Conservation (phyloP, 1,140 invertebrate species). For the Drosophila pectinifera region DNA sequence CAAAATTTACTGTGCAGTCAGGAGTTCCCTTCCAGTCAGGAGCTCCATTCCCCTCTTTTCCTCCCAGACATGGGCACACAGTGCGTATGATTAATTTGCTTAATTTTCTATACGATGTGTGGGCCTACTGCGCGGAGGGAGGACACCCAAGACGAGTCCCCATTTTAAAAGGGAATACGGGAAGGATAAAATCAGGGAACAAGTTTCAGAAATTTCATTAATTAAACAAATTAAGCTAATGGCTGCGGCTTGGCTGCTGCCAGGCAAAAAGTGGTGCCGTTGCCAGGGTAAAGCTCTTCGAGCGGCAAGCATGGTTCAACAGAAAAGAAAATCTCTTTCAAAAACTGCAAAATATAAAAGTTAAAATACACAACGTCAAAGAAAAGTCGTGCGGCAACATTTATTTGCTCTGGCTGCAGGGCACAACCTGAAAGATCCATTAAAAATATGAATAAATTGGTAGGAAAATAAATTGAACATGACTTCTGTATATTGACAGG, state of each 20-base stretch:
- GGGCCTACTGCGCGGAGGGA: not conserved
- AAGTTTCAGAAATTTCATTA: slow-evolving; percentile 59
- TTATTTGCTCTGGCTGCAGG: slow-evolving; percentile 30
- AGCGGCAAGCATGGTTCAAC: slow-evolving; percentile 14
- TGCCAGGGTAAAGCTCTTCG: slow-evolving; percentile 27
- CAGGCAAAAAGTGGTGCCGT: slow-evolving; percentile 39
- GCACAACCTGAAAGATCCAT: slow-evolving; percentile 20
- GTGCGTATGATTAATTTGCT: slow-evolving; percentile 79
- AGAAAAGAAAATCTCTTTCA: slow-evolving; percentile 33
- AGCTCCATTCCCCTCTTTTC: too few relatives aligned
- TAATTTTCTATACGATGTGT: slow-evolving; percentile 46
- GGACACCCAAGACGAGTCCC: slow-evolving; percentile 16
- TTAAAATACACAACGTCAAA: slow-evolving; percentile 11
- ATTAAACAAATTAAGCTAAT: slow-evolving; percentile 64
- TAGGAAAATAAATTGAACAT: slow-evolving; percentile 39
- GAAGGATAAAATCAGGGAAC: slow-evolving; percentile 41
- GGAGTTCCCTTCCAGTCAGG: slow-evolving; percentile 8
- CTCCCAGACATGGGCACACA: slow-evolving; percentile 25
- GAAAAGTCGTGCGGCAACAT: slow-evolving; percentile 28
- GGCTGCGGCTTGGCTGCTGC: slow-evolving; percentile 45
- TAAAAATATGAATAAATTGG: slow-evolving; percentile 51
- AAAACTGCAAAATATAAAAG: slow-evolving; percentile 16
- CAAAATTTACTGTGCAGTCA: slow-evolving; percentile 79
- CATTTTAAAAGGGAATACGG: too few relatives aligned
- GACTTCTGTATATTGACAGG: slow-evolving; percentile 26